phyloP scores from a whole-genome alignment of 1,140 invertebrate species.

The Brachionus calyciflorus region DNA sequence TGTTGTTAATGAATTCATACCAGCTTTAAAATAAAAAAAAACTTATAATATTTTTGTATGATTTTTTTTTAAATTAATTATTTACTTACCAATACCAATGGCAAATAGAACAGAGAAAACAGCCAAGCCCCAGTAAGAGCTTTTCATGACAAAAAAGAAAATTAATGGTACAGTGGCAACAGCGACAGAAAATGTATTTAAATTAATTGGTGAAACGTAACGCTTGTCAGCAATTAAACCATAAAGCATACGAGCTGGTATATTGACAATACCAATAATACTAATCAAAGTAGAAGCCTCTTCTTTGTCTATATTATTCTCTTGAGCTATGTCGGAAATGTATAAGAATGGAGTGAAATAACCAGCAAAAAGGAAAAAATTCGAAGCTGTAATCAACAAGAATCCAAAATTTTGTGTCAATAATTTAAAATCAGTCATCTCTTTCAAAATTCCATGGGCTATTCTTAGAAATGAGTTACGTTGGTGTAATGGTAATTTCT shows the following conservation, averaged over 20 bases:
- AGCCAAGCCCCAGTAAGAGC: too few species aligned
- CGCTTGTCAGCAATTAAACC: neutral
- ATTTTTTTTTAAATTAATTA: neutral
- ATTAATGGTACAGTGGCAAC: neutral
- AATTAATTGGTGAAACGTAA: neutral
- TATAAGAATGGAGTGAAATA: slow-evolving; percentile 6
- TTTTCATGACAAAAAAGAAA: neutral
- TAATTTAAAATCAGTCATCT: neutral
- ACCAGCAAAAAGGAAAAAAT: slow-evolving; percentile 3
- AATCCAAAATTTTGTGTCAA: neutral
- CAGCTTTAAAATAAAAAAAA: neutral
- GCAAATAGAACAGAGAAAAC: slow-evolving; percentile 3
- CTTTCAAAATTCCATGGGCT: neutral
- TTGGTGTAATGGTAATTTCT: slow-evolving; percentile 14
- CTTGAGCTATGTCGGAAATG: neutral
- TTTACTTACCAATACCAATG: neutral
- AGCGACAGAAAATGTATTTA: neutral
- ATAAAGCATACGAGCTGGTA: neutral
- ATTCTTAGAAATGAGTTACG: slow-evolving; percentile 27
- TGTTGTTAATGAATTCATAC: slow-evolving; percentile 5
- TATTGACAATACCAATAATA: slow-evolving; percentile 3
- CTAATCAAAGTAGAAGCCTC: neutral
- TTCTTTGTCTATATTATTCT: neutral
- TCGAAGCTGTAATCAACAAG: neutral
- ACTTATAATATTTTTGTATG: too few species aligned